Conservation (phyloP, 2,113 vertebrate genomes). For the Entomyzon cyanotis region DNA sequence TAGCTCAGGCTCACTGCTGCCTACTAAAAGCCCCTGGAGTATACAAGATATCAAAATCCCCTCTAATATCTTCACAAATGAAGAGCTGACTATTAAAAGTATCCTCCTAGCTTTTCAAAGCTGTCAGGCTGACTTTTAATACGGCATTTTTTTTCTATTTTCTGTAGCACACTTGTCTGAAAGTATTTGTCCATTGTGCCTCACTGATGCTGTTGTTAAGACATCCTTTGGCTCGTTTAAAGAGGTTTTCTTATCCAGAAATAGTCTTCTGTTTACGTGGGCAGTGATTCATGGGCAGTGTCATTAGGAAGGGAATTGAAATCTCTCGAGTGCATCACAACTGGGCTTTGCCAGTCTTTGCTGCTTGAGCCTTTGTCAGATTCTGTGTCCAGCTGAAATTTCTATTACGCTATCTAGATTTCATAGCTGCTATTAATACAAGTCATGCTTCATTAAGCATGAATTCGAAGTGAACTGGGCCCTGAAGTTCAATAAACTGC, state of each 20-base stretch:
- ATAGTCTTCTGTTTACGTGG: not conserved
- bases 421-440: slow-evolving; percentile 76
- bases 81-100: not conserved
- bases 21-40: not conserved
- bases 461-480: slow-evolving; percentile 54
- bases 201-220: not conserved
- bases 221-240: not conserved
- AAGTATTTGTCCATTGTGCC: not conserved
- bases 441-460: slow-evolving; percentile 75
- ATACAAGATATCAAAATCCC: not conserved
- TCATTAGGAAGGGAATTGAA: slow-evolving; percentile 30
- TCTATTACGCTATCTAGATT: slow-evolving; percentile 59
- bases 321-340: slow-evolving; percentile 40
- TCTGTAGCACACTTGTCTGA: not conserved
- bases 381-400: slow-evolving; percentile 43
- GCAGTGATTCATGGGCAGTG: slow-evolving; percentile 26
- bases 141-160: not conserved
- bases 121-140: not conserved
- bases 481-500: slow-evolving; percentile 63
- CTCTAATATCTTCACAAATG: not conserved
- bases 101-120: not conserved
- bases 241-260: not conserved
- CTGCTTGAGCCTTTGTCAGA: not conserved
- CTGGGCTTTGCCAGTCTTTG: not conserved
- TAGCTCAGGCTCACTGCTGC: not conserved